phyloP scores from a whole-genome alignment of 2,113 vertebrate genomes.

The Alligator sinensis region DNA sequence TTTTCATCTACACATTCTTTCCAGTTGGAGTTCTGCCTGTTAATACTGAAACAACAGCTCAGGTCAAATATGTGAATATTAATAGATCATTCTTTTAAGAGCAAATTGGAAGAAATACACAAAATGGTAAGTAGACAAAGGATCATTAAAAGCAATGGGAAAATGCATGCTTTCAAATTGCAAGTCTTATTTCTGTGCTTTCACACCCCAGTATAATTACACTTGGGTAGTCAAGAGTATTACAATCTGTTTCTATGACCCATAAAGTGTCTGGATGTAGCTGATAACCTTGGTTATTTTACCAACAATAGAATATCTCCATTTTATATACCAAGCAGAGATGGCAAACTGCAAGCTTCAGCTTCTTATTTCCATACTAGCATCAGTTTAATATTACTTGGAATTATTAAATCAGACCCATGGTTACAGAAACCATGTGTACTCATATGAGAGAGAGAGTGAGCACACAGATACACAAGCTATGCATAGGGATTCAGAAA shows the following conservation, averaged over 20 bases:
- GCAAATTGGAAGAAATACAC: not conserved
- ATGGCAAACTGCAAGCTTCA: constrained; percentile 10
- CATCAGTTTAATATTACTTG: not conserved
- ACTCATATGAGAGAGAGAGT: not conserved
- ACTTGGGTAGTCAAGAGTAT: not conserved
- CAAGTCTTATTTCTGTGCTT: not conserved
- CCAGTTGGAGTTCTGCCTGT: rapidly evolving
- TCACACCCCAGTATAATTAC: not conserved
- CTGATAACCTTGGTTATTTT: constrained; percentile 58
- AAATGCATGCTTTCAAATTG: constrained; percentile 20
- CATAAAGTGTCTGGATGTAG: constrained; percentile 50
- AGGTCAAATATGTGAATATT: not conserved
- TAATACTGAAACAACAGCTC: rapidly evolving
- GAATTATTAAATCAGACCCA: constrained; percentile 24
- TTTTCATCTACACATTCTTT: rapidly evolving
- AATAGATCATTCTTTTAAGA: not conserved
- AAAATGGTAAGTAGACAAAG: not conserved
- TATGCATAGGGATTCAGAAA: not conserved
- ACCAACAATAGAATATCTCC: constrained; percentile 33
- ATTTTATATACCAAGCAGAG: not conserved
- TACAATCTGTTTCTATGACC: not conserved
- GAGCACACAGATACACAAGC: not conserved
- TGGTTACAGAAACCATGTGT: not conserved
- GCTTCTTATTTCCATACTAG: constrained; percentile 2
- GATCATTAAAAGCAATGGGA: not conserved